A percentile compares a stretch with the other conserved stretches of the same genome.
Conservation (phyloP, 2,113 vertebrate genomes). For the Pterophyllum scalare region DNA sequence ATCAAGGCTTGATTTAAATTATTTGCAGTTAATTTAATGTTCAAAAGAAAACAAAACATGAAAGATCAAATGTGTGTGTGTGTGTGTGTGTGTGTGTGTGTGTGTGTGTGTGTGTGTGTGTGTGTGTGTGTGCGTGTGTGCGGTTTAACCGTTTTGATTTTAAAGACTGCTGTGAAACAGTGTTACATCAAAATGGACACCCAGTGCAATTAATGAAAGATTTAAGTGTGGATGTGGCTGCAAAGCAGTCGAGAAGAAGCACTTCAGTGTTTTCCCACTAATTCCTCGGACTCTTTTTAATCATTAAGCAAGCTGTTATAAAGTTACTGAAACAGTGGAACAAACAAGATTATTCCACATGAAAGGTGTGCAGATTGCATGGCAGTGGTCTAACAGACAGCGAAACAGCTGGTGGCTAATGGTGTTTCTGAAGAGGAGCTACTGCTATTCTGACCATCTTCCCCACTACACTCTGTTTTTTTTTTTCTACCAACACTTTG, state of each 20-base stretch:
- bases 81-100: background rate
- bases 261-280: constrained; percentile 25
- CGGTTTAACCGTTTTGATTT: constrained; percentile 7
- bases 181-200: background rate
- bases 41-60: background rate
- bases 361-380: constrained; percentile 47
- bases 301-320: constrained; percentile 43
- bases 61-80: background rate
- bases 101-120: background rate
- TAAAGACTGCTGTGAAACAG: background rate
- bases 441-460: constrained; percentile 34
- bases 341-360: constrained; percentile 57
- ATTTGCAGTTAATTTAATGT: background rate
- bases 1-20: background rate
- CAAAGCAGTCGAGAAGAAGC: constrained; percentile 26
- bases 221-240: constrained; percentile 16
- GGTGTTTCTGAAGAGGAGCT: constrained; percentile 36
- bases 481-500: constrained; percentile 4
- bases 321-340: constrained; percentile 21
- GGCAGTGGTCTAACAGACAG: constrained; percentile 39
- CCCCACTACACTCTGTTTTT: background rate
- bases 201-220: constrained; percentile 27
- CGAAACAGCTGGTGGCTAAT: constrained; percentile 64
- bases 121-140: background rate
- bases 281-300: constrained; percentile 34